A percentile compares a stretch with the other conserved stretches of the same genome.
Evolutionary conservation across 2,113 vertebrate genomes (phyloP).

Genomic region (Sphyrna mokarran): DNA sequence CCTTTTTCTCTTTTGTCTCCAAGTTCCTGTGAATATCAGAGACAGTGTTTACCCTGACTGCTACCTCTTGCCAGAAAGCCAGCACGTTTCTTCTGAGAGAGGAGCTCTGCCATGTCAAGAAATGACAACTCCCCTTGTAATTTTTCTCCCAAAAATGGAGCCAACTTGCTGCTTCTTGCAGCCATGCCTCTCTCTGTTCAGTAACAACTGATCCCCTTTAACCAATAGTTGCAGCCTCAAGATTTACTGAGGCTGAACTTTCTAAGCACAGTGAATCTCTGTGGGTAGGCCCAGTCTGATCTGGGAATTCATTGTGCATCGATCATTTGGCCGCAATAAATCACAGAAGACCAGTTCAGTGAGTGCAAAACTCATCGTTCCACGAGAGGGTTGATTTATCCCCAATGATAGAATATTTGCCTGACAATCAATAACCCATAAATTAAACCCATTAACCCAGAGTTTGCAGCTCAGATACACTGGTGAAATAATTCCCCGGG

Average conservation of each 20-base stretch:
- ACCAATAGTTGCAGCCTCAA: not conserved
- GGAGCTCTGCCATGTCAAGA: not conserved
- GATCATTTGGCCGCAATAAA: not conserved
- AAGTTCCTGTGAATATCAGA: not conserved
- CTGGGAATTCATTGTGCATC: not conserved
- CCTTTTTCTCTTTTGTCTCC: constrained; percentile 24
- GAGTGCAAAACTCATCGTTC: not conserved
- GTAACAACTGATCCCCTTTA: not conserved
- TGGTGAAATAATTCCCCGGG: not conserved
- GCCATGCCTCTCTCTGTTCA: not conserved
- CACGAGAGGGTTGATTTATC: not conserved
- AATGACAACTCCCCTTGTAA: not conserved
- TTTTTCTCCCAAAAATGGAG: not conserved
- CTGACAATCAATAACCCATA: not conserved
- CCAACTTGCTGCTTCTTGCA: not conserved
- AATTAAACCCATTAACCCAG: not conserved
- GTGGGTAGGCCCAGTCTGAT: not conserved
- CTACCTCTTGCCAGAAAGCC: not conserved
- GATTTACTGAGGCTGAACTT: not conserved
- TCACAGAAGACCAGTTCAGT: not conserved
- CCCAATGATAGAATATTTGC: not conserved
- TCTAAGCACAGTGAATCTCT: not conserved
- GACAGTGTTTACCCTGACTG: not conserved
- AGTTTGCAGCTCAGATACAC: too few species aligned
- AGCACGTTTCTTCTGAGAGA: not conserved